A percentile compares a stretch with the other conserved stretches of the same genome.
These are phyloP conservation scores for Schizopygopsis pylzovi DNA, from an alignment of 2,797 vertebrate species.

Conservation along the genomic window DNA sequence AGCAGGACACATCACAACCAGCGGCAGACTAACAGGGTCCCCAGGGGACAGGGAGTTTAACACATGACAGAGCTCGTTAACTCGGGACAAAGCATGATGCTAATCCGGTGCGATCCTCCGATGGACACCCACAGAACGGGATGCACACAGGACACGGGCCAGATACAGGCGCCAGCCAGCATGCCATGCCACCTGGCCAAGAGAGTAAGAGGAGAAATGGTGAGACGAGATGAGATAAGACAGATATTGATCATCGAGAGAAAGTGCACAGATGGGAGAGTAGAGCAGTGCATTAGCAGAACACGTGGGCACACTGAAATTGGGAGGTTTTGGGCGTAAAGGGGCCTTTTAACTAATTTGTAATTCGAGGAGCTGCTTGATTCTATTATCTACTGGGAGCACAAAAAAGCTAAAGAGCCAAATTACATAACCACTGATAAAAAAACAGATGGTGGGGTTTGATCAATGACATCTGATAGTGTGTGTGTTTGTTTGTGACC, in stretches of 20 bases:
- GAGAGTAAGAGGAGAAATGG: conserved; percentile 39
- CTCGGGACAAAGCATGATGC: conserved; percentile 80
- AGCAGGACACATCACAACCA: conserved; percentile 43
- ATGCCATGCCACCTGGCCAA: conserved; percentile 39
- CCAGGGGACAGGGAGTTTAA: conserved; percentile 75
- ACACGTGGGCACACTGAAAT: conserved; percentile 57
- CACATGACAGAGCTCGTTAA: conserved; percentile 81
- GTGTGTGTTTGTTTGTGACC: conserved; percentile 49
- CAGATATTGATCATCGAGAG: conserved; percentile 69
- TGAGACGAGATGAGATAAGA: conserved; percentile 51
- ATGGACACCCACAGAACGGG: conserved; percentile 17
- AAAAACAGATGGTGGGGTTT: conserved; percentile 77
- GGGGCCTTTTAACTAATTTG: conserved; percentile 68
- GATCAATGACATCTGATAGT: conserved; percentile 71
- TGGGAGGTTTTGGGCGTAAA: conserved; percentile 42
- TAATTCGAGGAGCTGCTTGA: conserved; percentile 76
- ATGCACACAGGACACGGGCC: conserved; percentile 52
- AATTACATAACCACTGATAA: conserved; percentile 75
- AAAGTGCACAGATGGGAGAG: conserved; percentile 59
- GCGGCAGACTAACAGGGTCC: conserved; percentile 59
- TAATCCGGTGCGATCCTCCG: conserved; percentile 76
- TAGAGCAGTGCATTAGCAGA: conserved; percentile 71
- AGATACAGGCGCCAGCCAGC: not conserved
- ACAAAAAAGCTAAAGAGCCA: conserved; percentile 69
- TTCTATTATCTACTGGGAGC: conserved; percentile 72